Base-by-base conservation (phyloP, 1,140 invertebrate genomes). In the Hycleus phaleratus region DNA sequence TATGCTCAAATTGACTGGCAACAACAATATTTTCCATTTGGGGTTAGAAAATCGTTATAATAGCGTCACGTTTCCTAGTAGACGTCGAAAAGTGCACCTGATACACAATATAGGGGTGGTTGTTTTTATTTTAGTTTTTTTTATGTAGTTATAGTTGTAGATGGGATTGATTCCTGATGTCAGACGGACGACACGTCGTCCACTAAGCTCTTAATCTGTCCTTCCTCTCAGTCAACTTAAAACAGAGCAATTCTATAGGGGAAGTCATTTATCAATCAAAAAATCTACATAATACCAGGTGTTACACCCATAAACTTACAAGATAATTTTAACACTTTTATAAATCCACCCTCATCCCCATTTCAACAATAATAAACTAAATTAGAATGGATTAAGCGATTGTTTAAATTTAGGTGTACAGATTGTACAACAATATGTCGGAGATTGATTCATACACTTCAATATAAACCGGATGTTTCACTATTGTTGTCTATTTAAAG, bases 171-270 rank as follows among this genome's bases (percentile, higher is more conserved):
- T 55, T 55, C 52, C 52, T 44, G 52, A 42, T 44, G 52, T 55
- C 52, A 55, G 44, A 47, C 52, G 46, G 32, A 43, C 44, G 52
- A 55, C 52, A 55, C 66, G 64, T 68, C 66, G 64, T 68, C 66
- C 77, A 76, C 76, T 79, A 81, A 81, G 79, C 78, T 76, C 74
- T 81, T 80, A 81, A 78, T 78, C 78, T 78, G 77, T 77, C 77
- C 77, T 81, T 81, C 78, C 78, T 81, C 79, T 79, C 75, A 4
- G 4, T 32, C 32, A 32, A 77, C 79, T 79, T 78, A 78, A 78
- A 77, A 18, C 18, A 18, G 18, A 18, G 18, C 18, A 18, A 18
- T 18, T 18, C 18, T 18, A 18, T 18, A 18, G 18, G 18, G 77
- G 78, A 79, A 80, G 79, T 78, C 79, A 79, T 81, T 80, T 79